Base-by-base conservation (phyloP, 2,888 invertebrate genomes). In the Cataglyphis livida region DNA sequence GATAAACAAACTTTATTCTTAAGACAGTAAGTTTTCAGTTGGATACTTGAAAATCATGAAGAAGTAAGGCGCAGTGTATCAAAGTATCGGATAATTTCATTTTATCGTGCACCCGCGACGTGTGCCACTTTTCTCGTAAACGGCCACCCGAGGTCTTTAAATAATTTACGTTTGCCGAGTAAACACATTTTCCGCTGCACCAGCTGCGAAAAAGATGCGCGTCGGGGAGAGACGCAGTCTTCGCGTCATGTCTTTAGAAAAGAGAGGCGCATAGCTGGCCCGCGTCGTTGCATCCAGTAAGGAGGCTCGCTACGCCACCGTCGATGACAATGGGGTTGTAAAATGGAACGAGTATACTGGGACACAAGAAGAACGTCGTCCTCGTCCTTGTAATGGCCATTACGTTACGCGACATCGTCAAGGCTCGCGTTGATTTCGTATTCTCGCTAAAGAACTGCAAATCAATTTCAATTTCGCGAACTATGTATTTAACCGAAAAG, bases 301-400 rank as follows among this genome's bases (percentile, higher is more conserved):
- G n/a, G 12, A 75, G 38, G 25, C n/a, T 21, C 28, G 25, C 54
- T 15, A 57, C 18, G 51, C 54, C 25, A 73, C 38, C 38, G 61
- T 61, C 65, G 85, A n/a, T 51, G 74, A 88, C 82, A 88, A 88
- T 88, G 74, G 61, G n/a, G n/a, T 21, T 74, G 48, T 88, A 65
- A 84, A 87, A 81, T 84, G 51, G 71, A 62, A 76, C 76, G 71
- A 84, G 62, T 70, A 15, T 35, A 79, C 81, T 82, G 73, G 81
- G 65, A 83, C 61, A 51, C 25, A 84, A 85, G 73, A 81, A 68
- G 81, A 54, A 38, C 44, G n/a, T 71, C 85, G n/a, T 71, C 85
- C 73, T 87, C 82, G 84, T 88, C 87, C 78, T 81, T 54, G 32
- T 18, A 54, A 66, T 9, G 68, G 21, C 44, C n/a, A 28, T n/a